Percentiles rank a stretch among this genome's conserved stretches.
These are phyloP conservation scores for Volucella bombylans DNA, from an alignment of 2,888 invertebrate genomes.

Conservation along the genomic window DNA sequence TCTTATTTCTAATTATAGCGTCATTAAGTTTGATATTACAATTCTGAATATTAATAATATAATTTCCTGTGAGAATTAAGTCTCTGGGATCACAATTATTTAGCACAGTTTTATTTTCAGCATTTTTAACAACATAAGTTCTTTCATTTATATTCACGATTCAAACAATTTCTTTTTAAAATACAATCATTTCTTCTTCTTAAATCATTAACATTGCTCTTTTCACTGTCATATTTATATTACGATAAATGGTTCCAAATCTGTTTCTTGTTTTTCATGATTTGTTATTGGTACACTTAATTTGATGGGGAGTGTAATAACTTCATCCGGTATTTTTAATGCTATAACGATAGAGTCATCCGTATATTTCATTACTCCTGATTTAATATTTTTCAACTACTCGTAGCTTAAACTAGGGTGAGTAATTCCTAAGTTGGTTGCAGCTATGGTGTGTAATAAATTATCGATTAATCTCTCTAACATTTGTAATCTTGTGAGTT, in stretches of 20 bases:
- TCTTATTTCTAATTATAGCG: too few species aligned
- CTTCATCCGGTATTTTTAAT: constrained; percentile 17
- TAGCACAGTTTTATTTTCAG: constrained; percentile 20
- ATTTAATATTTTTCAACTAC: constrained; percentile 1
- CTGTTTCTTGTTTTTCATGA: background rate
- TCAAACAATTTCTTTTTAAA: background rate
- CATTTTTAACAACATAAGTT: constrained; percentile 5
- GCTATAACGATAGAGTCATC: background rate
- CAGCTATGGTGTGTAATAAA: background rate
- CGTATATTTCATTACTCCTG: background rate
- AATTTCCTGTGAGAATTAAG: background rate
- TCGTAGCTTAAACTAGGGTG: background rate
- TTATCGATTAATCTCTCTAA: constrained; percentile 3
- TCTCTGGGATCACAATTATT: constrained; percentile 12
- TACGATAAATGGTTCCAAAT: too few species aligned
- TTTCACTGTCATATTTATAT: constrained; percentile 1
- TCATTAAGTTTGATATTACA: background rate
- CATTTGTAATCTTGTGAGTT: background rate
- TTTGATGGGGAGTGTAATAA: background rate
- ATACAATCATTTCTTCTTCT: constrained; percentile 1
- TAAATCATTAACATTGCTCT: background rate
- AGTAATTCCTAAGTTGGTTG: too few species aligned
- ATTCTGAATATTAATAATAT: constrained; percentile 11
- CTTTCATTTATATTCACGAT: constrained; percentile 5
- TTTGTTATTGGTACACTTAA: constrained; percentile 5